These are phyloP conservation scores for Nannospalax galili DNA, from an alignment of 2,113 vertebrate genomes.

Conservation along the genomic window DNA sequence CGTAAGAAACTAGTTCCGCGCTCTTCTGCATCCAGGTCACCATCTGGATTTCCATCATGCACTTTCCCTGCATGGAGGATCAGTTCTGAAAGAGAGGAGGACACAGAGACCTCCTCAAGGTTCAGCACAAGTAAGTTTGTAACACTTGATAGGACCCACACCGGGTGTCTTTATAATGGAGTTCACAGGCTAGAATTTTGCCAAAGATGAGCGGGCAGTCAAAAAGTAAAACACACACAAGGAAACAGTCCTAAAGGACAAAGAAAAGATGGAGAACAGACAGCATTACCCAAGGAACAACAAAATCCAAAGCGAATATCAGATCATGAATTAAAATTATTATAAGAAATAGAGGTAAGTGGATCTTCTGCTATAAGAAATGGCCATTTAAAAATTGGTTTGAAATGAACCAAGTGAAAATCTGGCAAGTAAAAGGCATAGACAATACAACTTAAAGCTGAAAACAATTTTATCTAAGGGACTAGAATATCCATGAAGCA, in stretches of 20 bases:
- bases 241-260: not conserved
- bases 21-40: not conserved
- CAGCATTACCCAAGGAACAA: not conserved
- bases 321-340: not conserved
- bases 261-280: not conserved
- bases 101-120: not conserved
- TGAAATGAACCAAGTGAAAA: not conserved
- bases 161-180: not conserved
- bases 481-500: not conserved
- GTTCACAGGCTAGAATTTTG: not conserved
- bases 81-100: not conserved
- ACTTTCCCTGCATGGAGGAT: not conserved
- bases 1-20: not conserved
- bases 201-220: not conserved
- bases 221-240: not conserved
- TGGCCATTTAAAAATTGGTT: not conserved
- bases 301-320: not conserved
- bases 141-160: not conserved
- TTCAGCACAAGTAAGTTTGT: not conserved
- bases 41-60: not conserved
- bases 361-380: not conserved
- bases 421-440: not conserved
- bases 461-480: not conserved
- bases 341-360: conserved; percentile 14
- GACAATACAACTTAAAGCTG: not conserved